Evolutionary conservation across 1,140 invertebrate genomes (phyloP), one percentile per base, ranked within the genome.

Genomic region (Helicoverpa zea): DNA sequence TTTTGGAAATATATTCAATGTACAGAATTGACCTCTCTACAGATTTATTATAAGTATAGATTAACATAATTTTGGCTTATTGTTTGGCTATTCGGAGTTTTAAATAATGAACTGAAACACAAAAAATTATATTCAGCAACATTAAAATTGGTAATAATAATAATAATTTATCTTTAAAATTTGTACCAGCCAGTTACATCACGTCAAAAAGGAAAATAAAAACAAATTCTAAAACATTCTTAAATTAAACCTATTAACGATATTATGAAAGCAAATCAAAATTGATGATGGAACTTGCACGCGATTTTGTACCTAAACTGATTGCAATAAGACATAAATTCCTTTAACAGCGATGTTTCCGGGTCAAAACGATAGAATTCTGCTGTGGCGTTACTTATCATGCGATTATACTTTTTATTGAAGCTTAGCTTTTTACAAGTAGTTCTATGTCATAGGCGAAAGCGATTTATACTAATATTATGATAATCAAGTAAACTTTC

Each of bases 381-480:
- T 11, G 16, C 13, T 43, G 43, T 64, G 30, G 30, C 14, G 63
- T 64, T 47, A 64, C n/a, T 43, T 64, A 64, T 47, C 35, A 64
- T 64, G 63, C 63, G 63, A 64, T 64, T 43, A 64, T 64, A 64
- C 30, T 35, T 64, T 64, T 64, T 64, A 64, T 64, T 47, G 63
- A 43, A 43, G 43, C 63, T 64, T 43, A 64, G 3, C 30, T 47
- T n/a, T 47, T 64, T 13, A 47, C 63, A 64, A 29, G 30, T 5
- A 43, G 35, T 43, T 43, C n/a, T 7, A 64, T 16, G 35, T 35
- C 10, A 64, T 2, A 16, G 16, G 35, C 14, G 30, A n/a, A 16
- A 64, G 63, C 63, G 61, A 10, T 14, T 16, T 7, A 43, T 23
- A 23, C 23, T 23, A 23, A 23, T 23, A 23, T 23, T 23, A 23